Evolutionary conservation across 2,797 vertebrate species (phyloP).

Genomic region (Urophycis tenuis): DNA sequence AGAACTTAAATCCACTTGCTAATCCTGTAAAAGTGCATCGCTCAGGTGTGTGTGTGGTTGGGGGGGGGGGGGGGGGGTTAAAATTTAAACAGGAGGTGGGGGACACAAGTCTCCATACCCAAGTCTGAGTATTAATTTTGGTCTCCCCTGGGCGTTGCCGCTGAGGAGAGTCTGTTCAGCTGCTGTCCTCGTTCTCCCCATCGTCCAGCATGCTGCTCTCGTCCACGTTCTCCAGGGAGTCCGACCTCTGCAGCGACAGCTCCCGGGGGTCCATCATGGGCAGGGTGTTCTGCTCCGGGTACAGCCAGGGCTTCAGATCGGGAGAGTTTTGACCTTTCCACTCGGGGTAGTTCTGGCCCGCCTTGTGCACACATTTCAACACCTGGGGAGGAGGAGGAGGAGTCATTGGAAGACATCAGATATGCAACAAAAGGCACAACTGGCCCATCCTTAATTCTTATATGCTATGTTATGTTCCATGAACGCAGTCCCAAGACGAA

Average conservation of each 20-base stretch:
- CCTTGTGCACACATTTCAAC: conserved; percentile 69
- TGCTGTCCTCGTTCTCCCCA: conserved; percentile 60
- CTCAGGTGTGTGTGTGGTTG: too few relatives aligned
- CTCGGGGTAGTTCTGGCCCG: conserved; percentile 63
- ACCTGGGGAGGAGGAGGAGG: conserved; percentile 52
- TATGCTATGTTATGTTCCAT: conserved; percentile 6
- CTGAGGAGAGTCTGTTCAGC: conserved; percentile 35
- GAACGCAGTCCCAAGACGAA: background rate
- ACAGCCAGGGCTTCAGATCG: conserved; percentile 70
- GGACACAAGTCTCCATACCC: background rate
- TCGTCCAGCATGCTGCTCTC: conserved; percentile 57
- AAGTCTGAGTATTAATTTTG: background rate
- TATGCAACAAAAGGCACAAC: conserved; percentile 10
- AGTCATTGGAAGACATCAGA: conserved; percentile 15
- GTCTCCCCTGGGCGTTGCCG: background rate
- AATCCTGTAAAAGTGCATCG: background rate
- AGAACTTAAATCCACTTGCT: conserved; percentile 42
- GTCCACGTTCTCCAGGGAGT: conserved; percentile 73
- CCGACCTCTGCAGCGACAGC: conserved; percentile 67
- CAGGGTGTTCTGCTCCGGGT: conserved; percentile 70
- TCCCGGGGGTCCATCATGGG: conserved; percentile 62
- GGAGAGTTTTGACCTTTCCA: conserved; percentile 72
- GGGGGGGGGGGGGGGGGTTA: background rate
- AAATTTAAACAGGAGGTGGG: background rate
- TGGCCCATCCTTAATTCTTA: background rate